These are phyloP conservation scores for Lichenostomus cassidix DNA, from an alignment of 2,113 vertebrate genomes.

Conservation along the genomic window DNA sequence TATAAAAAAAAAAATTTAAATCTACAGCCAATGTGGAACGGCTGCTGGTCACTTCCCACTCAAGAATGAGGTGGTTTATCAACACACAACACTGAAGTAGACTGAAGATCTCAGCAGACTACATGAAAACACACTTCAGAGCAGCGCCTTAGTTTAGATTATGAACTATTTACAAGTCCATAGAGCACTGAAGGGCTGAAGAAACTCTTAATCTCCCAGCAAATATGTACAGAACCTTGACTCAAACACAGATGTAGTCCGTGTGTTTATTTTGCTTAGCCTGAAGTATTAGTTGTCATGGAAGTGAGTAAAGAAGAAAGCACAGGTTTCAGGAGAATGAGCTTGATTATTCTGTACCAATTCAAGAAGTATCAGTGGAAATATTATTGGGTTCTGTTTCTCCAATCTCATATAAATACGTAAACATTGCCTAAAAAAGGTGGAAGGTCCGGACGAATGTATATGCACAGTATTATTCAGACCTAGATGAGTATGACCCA, in stretches of 20 bases:
- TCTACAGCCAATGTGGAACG: not conserved
- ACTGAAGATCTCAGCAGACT: not conserved
- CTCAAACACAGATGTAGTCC: not conserved
- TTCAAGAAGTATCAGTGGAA: not conserved
- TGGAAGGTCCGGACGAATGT: not conserved
- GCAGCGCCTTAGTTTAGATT: not conserved
- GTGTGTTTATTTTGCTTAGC: not conserved
- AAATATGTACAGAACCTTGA: not conserved
- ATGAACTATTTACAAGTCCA: not conserved
- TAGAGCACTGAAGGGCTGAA: not conserved
- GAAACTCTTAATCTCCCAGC: not conserved
- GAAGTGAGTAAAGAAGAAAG: not conserved
- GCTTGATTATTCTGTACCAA: not conserved
- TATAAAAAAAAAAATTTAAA: not conserved
- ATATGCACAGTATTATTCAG: rapidly evolving
- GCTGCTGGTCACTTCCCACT: not conserved
- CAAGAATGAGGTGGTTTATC: not conserved
- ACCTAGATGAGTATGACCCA: rapidly evolving
- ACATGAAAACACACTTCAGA: not conserved
- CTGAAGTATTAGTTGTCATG: not conserved
- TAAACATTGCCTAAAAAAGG: rapidly evolving
- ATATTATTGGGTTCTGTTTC: rapidly evolving
- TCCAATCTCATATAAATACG: not conserved
- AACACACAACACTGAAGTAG: not conserved
- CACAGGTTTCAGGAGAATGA: not conserved